Evolutionary conservation across 2,888 invertebrate species (phyloP).

Genomic region (Mamestra brassicae): DNA sequence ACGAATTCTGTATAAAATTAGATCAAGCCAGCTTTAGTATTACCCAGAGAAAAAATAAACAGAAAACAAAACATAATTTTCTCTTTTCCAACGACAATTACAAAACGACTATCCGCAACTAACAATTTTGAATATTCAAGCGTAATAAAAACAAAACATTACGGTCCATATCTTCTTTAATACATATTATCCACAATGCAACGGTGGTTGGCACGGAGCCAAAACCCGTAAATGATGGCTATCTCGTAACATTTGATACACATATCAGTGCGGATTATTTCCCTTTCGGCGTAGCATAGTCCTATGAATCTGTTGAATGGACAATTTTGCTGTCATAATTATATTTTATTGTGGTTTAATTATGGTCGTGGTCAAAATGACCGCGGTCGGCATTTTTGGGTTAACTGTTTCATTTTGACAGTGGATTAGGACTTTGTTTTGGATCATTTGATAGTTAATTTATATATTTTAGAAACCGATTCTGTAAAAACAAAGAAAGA

Average conservation of each 20-base stretch:
- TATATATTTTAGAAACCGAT: not conserved
- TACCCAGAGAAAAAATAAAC: not conserved
- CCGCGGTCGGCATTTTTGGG: slow-evolving; percentile 25
- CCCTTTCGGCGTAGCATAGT: slow-evolving; percentile 18
- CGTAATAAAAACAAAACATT: slow-evolving; percentile 24
- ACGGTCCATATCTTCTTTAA: slow-evolving; percentile 19
- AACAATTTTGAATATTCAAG: slow-evolving; percentile 29
- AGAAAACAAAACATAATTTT: slow-evolving; percentile 2
- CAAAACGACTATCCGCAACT: slow-evolving; percentile 1
- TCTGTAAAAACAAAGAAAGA: too few species aligned
- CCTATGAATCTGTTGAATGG: slow-evolving; percentile 29
- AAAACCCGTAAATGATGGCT: slow-evolving; percentile 38
- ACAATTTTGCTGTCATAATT: slow-evolving; percentile 31
- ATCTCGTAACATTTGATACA: slow-evolving; percentile 54
- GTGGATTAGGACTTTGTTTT: not conserved
- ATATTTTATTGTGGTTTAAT: not conserved
- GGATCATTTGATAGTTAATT: not conserved
- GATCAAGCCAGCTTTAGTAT: too few species aligned
- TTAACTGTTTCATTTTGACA: slow-evolving; percentile 13
- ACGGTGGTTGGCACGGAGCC: slow-evolving; percentile 43
- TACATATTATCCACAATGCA: slow-evolving; percentile 37
- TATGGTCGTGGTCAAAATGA: slow-evolving; percentile 10
- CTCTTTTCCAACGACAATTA: not conserved
- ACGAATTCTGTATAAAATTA: not conserved
- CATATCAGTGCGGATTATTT: slow-evolving; percentile 39